Evolutionary conservation across 2,797 vertebrate species (phyloP).

Genomic region (Phataginus tetradactyla): DNA sequence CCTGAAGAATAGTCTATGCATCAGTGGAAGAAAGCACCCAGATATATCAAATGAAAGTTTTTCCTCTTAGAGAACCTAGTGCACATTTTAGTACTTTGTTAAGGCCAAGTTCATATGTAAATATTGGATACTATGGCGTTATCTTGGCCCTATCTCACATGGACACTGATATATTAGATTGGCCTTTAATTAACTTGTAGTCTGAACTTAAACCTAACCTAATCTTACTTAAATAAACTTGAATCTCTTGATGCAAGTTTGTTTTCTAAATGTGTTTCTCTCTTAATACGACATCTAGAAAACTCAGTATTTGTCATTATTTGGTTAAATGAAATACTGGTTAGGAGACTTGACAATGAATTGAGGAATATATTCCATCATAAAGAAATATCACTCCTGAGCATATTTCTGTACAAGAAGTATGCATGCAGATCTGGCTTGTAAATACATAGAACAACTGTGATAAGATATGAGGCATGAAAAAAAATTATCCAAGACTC

Average conservation of each 20-base stretch:
- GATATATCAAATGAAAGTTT: not conserved
- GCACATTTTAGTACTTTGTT: not conserved
- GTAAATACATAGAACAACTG: not conserved
- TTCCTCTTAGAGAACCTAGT: not conserved
- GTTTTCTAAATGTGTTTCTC: not conserved
- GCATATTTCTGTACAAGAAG: not conserved
- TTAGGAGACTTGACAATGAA: not conserved
- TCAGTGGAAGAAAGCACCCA: not conserved
- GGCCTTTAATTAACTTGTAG: constrained; percentile 46
- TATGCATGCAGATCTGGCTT: not conserved
- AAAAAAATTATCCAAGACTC: not conserved
- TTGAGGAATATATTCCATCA: not conserved
- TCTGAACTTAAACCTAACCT: not conserved
- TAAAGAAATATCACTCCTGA: not conserved
- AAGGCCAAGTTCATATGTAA: not conserved
- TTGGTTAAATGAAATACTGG: not conserved
- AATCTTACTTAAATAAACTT: not conserved
- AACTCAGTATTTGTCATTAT: not conserved
- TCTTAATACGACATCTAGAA: not conserved
- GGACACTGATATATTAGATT: not conserved
- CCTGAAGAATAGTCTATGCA: not conserved
- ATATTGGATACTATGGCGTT: not conserved
- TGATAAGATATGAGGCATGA: not conserved
- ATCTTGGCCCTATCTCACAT: not conserved
- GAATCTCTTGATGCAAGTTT: not conserved